A percentile compares a stretch with the other conserved stretches of the same genome.
Conservation (phyloP, 2,797 vertebrate species). For the Xiphorhynchus erythropygius region DNA sequence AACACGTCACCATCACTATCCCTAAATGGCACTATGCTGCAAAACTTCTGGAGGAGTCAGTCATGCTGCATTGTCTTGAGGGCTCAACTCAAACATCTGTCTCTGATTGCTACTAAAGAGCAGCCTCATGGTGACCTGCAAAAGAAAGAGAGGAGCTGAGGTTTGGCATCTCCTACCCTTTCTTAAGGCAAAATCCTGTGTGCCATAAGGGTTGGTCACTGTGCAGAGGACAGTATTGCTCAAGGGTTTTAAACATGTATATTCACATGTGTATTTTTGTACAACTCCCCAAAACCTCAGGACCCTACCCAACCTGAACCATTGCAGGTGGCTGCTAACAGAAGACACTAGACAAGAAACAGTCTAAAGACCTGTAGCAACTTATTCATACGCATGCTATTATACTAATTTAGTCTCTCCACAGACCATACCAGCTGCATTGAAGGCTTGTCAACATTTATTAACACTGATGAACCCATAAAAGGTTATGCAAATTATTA, state of each 20-base stretch:
- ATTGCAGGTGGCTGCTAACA: not conserved
- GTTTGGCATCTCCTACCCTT: not conserved
- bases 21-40: not conserved
- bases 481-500: not conserved
- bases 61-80: not conserved
- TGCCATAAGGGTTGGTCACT: not conserved
- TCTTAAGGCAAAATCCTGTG: not conserved
- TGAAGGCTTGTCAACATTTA: not conserved
- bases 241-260: not conserved
- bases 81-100: not conserved
- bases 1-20: not conserved
- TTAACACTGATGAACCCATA: not conserved
- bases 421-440: not conserved
- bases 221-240: not conserved
- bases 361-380: not conserved
- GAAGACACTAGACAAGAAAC: not conserved
- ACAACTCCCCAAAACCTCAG: not conserved
- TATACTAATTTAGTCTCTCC: not conserved
- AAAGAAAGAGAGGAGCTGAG: not conserved
- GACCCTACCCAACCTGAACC: not conserved
- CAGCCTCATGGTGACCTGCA: not conserved
- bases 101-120: not conserved
- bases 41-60: not conserved
- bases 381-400: not conserved
- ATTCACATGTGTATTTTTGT: not conserved